These are phyloP conservation scores for Dryobotodes eremita DNA, from an alignment of 2,888 invertebrate species.

Conservation along the genomic window DNA sequence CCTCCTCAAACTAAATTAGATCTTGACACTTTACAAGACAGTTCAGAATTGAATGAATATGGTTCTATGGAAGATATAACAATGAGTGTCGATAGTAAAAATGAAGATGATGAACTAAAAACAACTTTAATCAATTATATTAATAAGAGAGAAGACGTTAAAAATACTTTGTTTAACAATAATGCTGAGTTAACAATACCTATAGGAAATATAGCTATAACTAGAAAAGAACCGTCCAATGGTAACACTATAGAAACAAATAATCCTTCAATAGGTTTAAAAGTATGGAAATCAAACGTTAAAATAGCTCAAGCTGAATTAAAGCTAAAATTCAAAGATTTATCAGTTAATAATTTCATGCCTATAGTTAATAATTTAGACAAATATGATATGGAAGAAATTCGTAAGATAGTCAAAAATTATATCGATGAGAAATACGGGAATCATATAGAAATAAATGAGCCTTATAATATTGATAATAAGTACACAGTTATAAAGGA, in stretches of 20 bases:
- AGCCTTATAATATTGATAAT: conserved; percentile 48
- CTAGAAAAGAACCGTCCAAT: conserved; percentile 22
- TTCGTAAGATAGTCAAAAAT: conserved; percentile 51
- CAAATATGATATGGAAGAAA: conserved; percentile 39
- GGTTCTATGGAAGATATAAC: not conserved
- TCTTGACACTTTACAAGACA: not conserved
- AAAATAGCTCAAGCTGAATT: conserved; percentile 64
- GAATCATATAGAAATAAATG: conserved; percentile 49
- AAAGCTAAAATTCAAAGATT: conserved; percentile 54
- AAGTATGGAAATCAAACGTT: conserved; percentile 62
- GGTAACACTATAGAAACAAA: conserved; percentile 31
- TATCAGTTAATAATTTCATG: conserved; percentile 61
- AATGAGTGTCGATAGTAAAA: not conserved
- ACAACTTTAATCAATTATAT: conserved; percentile 36
- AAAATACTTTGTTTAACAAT: conserved; percentile 16
- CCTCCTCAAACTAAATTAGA: conserved; percentile 1
- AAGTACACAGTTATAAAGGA: conserved; percentile 46
- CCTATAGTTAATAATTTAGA: conserved; percentile 55
- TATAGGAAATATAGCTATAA: conserved; percentile 52
- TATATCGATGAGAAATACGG: conserved; percentile 62
- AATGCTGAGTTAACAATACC: conserved; percentile 34
- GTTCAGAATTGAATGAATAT: not conserved
- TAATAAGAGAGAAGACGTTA: conserved; percentile 14
- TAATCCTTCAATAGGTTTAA: conserved; percentile 58
- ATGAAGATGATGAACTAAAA: conserved; percentile 36